phyloP scores from a whole-genome alignment of 2,797 vertebrate species.

The Monodelphis domestica region DNA sequence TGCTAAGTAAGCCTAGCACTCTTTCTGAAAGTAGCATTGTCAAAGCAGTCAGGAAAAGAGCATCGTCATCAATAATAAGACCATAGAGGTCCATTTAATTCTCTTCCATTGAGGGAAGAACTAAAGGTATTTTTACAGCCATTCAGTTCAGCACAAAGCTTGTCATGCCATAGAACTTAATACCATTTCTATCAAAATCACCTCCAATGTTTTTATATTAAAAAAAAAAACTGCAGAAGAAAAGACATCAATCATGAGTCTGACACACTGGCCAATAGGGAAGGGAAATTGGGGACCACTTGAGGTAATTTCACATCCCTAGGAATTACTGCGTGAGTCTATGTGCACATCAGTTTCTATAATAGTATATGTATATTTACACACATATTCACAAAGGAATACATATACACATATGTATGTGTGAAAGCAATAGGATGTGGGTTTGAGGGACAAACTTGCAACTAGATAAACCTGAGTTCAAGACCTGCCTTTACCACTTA shows the following conservation, averaged over 20 bases:
- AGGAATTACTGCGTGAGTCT: background rate
- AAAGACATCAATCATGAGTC: background rate
- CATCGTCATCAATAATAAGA: constrained; percentile 24
- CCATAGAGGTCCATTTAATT: constrained; percentile 33
- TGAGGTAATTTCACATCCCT: background rate
- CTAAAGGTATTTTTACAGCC: constrained; percentile 39
- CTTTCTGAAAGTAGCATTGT: constrained; percentile 20
- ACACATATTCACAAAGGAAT: no score
- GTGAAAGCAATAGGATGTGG: background rate
- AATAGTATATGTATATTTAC: background rate
- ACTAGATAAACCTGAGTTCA: background rate
- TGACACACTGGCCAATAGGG: background rate
- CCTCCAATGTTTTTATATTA: background rate
- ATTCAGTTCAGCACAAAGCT: constrained; percentile 41
- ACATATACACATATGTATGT: no score
- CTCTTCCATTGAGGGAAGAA: background rate
- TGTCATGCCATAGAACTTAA: constrained; percentile 21
- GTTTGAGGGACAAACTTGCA: background rate
- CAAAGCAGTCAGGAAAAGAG: constrained; percentile 30
- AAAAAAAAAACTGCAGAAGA: constrained; percentile 23
- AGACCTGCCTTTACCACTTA: background rate
- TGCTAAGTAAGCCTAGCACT: constrained; percentile 5
- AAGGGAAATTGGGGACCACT: background rate
- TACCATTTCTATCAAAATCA: background rate
- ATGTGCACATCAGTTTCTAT: background rate